Conservation (phyloP, 2,113 vertebrate species). For the Fregetta grallaria region DNA sequence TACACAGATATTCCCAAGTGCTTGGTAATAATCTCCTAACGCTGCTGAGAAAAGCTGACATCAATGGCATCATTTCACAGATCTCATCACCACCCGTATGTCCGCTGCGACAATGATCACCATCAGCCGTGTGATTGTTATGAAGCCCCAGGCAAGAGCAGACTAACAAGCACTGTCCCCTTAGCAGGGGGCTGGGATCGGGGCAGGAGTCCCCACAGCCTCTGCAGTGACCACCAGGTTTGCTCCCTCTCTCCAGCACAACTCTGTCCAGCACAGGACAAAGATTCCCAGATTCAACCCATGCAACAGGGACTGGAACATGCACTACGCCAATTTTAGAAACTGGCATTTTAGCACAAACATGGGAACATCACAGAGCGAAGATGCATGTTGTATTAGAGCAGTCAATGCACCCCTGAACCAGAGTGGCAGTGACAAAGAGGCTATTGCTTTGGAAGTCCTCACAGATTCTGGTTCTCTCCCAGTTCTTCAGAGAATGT, state of each 20-base stretch:
- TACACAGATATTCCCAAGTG: neutral
- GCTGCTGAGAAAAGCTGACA: neutral
- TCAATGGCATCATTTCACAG: neutral
- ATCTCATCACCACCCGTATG: neutral
- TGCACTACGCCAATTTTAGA: neutral
- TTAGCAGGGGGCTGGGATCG: neutral
- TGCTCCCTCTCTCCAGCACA: neutral
- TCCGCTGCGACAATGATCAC: neutral
- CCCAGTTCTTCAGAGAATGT: neutral
- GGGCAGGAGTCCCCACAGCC: neutral
- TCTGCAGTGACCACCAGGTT: neutral
- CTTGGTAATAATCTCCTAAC: neutral
- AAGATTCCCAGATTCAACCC: neutral
- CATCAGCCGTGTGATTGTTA: neutral
- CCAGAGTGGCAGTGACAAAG: neutral
- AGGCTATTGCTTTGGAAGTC: neutral
- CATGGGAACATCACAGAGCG: neutral
- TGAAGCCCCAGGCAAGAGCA: rapidly evolving
- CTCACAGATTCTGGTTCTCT: neutral
- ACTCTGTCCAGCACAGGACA: neutral
- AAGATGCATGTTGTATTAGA: neutral
- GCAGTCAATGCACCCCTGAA: neutral
- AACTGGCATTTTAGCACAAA: neutral
- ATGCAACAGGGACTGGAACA: neutral
- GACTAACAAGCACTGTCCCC: neutral